Evolutionary conservation across 2,888 invertebrate genomes (phyloP), one percentile per base, ranked within the genome.

Genomic region (Sinotaia quadrata): DNA sequence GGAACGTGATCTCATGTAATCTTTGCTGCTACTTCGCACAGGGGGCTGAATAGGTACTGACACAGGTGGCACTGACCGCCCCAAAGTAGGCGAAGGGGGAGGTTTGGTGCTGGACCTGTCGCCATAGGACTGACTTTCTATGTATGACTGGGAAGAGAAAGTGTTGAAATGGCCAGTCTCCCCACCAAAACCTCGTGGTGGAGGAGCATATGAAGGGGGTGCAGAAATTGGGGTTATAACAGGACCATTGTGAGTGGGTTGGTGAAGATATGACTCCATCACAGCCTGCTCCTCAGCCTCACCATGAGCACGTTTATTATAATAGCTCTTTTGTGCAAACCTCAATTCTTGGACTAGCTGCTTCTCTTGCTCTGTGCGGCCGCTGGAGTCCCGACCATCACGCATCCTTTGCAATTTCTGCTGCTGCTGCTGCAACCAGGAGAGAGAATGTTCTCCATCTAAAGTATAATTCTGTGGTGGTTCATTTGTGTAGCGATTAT

Each of bases 341-440:
- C 86, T 82, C 60, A 90, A 81, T 80, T 91, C 91, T 44, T 93
- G 93, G 86, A 94, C 92, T 88, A 94, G 93, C 91, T 94, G 93
- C 87, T 94, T 94, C 74, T 95, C 95, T 67, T 86, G 84, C 51
- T 79, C 77, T 8, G 79, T 76, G 68, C 70, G 73, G n/a, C 73
- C 73, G 21, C 60, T 60, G 37, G 75, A 74, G 74, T 75, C 78
- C 37, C 74, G 78, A 54, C 75, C 83, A 34, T 83, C 81, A n/a
- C 74, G 70, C 74, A 75, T 78, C 49, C 75, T 67, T 31, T 73
- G 78, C 69, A 88, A 77, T 73, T 87, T 87, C 51, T 77, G 78
- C 75, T 87, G 85, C 75, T 87, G 87, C 73, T 84, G 82, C 72
- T 84, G 80, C n/a, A 87, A 78, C 87, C 87, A 87, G 21, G 84